A percentile compares a stretch with the other conserved stretches of the same genome.
Conservation (phyloP, 2,888 invertebrate genomes). For the Phymatocera aterrima region DNA sequence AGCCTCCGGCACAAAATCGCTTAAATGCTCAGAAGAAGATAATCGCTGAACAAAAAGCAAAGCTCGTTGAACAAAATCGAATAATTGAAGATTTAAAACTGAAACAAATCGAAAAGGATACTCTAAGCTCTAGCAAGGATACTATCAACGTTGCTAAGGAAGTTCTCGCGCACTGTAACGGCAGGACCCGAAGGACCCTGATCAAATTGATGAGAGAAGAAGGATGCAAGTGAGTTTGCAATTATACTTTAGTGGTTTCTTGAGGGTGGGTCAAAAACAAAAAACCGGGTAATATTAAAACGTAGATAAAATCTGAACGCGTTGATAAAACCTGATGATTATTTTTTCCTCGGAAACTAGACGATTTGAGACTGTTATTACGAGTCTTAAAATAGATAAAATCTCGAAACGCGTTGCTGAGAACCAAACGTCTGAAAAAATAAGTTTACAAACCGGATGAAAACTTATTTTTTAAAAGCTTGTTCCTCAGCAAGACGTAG, state of each 20-base stretch:
- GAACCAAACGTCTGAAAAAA: no score
- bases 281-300: no score
- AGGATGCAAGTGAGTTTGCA: slow-evolving; percentile 62
- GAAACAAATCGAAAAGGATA: slow-evolving; percentile 82
- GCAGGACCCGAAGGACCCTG: slow-evolving; percentile 62
- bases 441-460: no score
- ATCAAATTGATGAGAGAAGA: slow-evolving; percentile 66
- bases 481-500: no score
- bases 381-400: no score
- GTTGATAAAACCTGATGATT: no score
- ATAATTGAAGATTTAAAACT: slow-evolving; percentile 85
- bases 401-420: no score
- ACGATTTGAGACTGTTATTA: no score
- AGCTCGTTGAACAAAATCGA: slow-evolving; percentile 83
- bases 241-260: background rate
- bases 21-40: slow-evolving; percentile 83
- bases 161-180: slow-evolving; percentile 76
- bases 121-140: slow-evolving; percentile 73
- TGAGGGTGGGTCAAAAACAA: no score
- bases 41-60: slow-evolving; percentile 83
- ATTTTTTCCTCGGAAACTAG: no score
- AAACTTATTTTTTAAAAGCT: no score
- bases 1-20: slow-evolving; percentile 62
- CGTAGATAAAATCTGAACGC: no score
- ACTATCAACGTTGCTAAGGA: slow-evolving; percentile 78